Conservation (phyloP, 2,113 vertebrate genomes). For the Apodemus sylvaticus region DNA sequence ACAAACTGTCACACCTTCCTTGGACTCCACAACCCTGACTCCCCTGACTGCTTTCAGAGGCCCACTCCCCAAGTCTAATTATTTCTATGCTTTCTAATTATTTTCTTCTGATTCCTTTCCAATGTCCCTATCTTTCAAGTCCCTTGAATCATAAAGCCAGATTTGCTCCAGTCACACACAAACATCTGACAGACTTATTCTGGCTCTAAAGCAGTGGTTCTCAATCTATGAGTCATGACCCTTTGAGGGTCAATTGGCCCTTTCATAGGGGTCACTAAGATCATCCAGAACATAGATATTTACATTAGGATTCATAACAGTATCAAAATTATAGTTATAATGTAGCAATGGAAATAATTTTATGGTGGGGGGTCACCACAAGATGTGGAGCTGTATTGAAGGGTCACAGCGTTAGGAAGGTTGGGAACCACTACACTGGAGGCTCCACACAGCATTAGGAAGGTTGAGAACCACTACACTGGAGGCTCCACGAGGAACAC, state of each 20-base stretch:
- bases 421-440: neutral
- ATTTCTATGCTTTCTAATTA: conserved; percentile 1
- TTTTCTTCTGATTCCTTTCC: conserved; percentile 36
- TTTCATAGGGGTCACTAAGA: neutral
- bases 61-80: neutral
- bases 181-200: neutral
- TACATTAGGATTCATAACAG: neutral
- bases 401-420: neutral
- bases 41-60: conserved; percentile 26
- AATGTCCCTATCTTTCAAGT: neutral
- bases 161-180: neutral
- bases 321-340: neutral
- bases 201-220: neutral
- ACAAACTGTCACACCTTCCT: neutral
- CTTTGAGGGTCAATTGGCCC: neutral
- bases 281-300: neutral
- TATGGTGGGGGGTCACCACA: neutral
- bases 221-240: neutral
- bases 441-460: neutral
- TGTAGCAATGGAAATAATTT: neutral
- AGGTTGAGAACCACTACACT: neutral
- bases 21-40: conserved; percentile 48
- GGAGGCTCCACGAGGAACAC: neutral
- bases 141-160: conserved; percentile 21
- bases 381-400: neutral